phyloP scores from a whole-genome alignment of 2,888 invertebrate genomes.

The Coleophora flavipennella region DNA sequence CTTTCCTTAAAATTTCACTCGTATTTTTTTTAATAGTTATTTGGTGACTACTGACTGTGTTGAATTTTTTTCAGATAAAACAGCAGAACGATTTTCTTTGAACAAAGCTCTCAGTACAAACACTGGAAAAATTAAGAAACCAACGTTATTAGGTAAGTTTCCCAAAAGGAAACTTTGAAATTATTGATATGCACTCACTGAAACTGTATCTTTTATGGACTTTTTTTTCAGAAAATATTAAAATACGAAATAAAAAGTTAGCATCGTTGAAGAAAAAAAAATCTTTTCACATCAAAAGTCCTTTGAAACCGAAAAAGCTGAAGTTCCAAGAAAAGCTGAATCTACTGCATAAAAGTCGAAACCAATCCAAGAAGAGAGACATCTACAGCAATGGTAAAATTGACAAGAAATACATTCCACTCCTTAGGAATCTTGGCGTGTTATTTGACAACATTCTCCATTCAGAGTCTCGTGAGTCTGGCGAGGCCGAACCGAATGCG shows the following conservation, averaged over 20 bases:
- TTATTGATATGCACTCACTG: too few relatives aligned
- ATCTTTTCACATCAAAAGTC: conserved; percentile 39
- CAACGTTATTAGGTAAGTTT: conserved; percentile 23
- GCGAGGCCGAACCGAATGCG: conserved; percentile 23
- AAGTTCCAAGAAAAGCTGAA: conserved; percentile 25
- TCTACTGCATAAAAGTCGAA: conserved; percentile 30
- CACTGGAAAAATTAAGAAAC: conserved; percentile 18
- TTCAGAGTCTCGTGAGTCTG: conserved; percentile 36
- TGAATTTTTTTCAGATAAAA: conserved; percentile 21
- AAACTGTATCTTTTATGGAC: too few relatives aligned
- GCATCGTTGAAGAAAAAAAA: conserved; percentile 41
- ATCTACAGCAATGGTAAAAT: conserved; percentile 37
- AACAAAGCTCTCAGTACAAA: conserved; percentile 18
- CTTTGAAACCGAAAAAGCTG: conserved; percentile 41
- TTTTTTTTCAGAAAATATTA: conserved; percentile 24
- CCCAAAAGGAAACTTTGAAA: too few relatives aligned
- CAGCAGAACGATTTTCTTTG: conserved; percentile 22
- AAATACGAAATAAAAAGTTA: conserved; percentile 20
- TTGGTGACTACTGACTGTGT: background rate
- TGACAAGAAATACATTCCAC: conserved; percentile 47
- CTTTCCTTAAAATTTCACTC: too few relatives aligned
- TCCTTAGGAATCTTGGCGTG: conserved; percentile 53
- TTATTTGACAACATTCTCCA: conserved; percentile 55
- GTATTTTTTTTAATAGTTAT: too few relatives aligned
- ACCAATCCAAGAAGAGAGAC: conserved; percentile 41